Percentiles rank a stretch among this genome's conserved stretches.
Evolutionary conservation across 2,888 invertebrate genomes (phyloP).

Genomic region (Conus canariensis): DNA sequence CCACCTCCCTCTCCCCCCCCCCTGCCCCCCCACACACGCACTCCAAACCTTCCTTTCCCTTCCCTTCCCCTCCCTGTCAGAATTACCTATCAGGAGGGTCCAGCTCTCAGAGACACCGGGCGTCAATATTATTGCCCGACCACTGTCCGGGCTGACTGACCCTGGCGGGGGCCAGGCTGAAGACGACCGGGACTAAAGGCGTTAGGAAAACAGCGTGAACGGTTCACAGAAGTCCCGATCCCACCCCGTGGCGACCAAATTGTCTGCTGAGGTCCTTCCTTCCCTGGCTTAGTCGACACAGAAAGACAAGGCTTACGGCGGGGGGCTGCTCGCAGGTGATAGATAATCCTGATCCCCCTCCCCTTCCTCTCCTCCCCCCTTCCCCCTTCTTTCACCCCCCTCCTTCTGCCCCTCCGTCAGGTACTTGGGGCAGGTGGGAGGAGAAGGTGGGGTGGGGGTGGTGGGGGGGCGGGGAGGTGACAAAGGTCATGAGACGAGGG

Average conservation of each 20-base stretch:
- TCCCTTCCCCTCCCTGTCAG: neutral
- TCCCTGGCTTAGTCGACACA: neutral
- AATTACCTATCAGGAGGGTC: neutral
- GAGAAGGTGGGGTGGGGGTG: neutral
- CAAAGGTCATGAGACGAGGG: neutral
- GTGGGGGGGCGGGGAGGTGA: neutral
- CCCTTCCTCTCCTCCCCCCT: no score
- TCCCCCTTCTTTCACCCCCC: no score
- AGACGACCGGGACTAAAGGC: neutral
- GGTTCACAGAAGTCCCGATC: neutral
- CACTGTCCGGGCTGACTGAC: neutral
- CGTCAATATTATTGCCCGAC: constrained; percentile 25
- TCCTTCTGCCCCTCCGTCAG: neutral
- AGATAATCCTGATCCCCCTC: no score
- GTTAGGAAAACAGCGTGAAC: constrained; percentile 17
- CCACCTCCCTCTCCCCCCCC: no score
- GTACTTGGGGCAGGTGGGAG: neutral
- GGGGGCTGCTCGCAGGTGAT: neutral
- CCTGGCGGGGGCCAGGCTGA: neutral
- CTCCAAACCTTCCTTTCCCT: no score
- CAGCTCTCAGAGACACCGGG: constrained; percentile 31
- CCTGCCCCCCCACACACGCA: no score
- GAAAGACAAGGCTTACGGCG: neutral
- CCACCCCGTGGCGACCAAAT: neutral
- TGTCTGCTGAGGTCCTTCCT: no score